Evolutionary conservation across 2,888 invertebrate genomes (phyloP), one percentile per base, ranked within the genome.

Genomic region (Resseliella maxima): DNA sequence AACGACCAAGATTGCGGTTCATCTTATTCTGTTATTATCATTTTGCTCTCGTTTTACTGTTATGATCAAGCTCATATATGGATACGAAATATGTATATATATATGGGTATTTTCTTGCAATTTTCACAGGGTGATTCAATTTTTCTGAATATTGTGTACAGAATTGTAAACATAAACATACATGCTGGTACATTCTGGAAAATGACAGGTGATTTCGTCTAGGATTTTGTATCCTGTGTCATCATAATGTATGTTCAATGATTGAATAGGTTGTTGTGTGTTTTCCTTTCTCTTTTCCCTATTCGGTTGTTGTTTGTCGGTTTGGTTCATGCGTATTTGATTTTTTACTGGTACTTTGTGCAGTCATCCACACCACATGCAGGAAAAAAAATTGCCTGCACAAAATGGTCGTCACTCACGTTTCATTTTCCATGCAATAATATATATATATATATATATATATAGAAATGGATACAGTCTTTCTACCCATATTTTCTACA

Each of bases 281-380:
- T 10, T 50, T 10, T 50, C 24, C 10, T 59, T 59, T 59, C 24
- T 24, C 24, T 15, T 5, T 24, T 59, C 24, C 12, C 8, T 31
- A 35, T 31, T 10, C n/a, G 59, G 59, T 59, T 72, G 72, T 72
- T 27, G 27, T 72, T 72, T 72, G 72, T 72, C 15, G 72, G 31
- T 72, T 72, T 72, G 72, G 72, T 72, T 72, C 72, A 72, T 72
- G 72, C 72, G 72, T 72, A 72, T 72, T 72, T 72, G 72, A 72
- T 72, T 72, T 72, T 72, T 72, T 72, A 72, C 31, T 72, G 72
- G 35, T 72, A 35, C 72, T 72, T 72, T 72, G 72, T 72, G 72
- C 72, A 72, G 5, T 72, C 72, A 72, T 31, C 72, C 72, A 72
- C 72, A 72, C 72, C 35, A 31, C 72, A 72, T 72, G 15, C 72